Evolutionary conservation across 2,888 invertebrate species (phyloP).

Genomic region (Lithosia quadra): DNA sequence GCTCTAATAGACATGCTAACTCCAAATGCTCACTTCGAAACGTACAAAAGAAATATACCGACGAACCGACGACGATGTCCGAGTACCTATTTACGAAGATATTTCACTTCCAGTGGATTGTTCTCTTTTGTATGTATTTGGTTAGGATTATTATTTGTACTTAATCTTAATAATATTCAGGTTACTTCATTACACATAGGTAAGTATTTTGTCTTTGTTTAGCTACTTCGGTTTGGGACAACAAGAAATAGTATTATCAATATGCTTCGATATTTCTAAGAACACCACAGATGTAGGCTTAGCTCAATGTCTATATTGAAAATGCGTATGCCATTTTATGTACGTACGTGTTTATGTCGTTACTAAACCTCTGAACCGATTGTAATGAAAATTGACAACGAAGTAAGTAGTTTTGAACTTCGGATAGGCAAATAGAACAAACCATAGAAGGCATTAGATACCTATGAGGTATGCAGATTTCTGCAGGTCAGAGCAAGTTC

Average conservation of each 20-base stretch:
- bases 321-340: neutral
- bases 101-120: neutral
- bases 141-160: too few species aligned
- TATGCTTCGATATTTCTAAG: neutral
- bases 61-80: too few species aligned
- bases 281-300: neutral
- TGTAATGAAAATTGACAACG: too few species aligned
- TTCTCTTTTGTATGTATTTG: neutral
- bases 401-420: too few species aligned
- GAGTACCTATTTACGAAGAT: neutral
- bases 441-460: too few species aligned
- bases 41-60: neutral
- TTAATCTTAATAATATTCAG: too few species aligned
- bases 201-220: conserved; percentile 1
- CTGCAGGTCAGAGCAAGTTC: too few species aligned
- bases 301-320: neutral
- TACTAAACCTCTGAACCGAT: too few species aligned
- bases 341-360: too few species aligned
- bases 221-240: neutral
- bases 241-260: neutral
- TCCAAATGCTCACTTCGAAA: neutral
- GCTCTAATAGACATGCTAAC: neutral
- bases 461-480: too few species aligned
- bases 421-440: too few species aligned
- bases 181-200: too few species aligned